Conservation (phyloP, 2,797 vertebrate genomes). For the Anguilla megastoma region DNA sequence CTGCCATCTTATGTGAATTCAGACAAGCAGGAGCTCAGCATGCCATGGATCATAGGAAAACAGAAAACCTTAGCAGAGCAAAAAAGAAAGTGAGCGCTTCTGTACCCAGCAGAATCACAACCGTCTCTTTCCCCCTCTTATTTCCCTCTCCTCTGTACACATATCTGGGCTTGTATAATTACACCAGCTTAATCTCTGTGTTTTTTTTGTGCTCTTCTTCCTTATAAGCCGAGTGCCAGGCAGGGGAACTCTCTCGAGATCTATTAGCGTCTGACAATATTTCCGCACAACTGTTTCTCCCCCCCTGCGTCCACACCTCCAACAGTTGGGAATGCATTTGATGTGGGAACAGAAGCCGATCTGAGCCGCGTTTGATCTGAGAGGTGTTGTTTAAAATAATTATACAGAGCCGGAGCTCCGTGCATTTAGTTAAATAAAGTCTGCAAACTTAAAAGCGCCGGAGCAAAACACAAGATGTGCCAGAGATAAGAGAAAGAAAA, state of each 20-base stretch:
- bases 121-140: constrained; percentile 87
- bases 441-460: constrained; percentile 24
- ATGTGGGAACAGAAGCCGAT: constrained; percentile 30
- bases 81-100: constrained; percentile 61
- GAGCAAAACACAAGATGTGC: constrained; percentile 25
- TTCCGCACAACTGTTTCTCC: constrained; percentile 32
- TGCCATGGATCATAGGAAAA: constrained; percentile 67
- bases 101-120: background rate
- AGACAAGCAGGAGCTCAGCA: constrained; percentile 58
- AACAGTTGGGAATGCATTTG: constrained; percentile 30
- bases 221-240: constrained; percentile 40
- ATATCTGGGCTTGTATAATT: constrained; percentile 48
- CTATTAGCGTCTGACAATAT: constrained; percentile 41
- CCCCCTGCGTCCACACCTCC: constrained; percentile 26
- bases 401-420: constrained; percentile 34
- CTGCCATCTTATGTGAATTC: background rate
- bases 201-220: constrained; percentile 37
- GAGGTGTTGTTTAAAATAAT: constrained; percentile 45
- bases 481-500: constrained; percentile 35
- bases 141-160: constrained; percentile 55
- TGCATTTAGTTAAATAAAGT: constrained; percentile 45
- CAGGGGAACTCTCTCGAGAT: constrained; percentile 39
- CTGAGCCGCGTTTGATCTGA: constrained; percentile 31
- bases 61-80: constrained; percentile 84
- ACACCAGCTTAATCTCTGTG: constrained; percentile 50